Evolutionary conservation across 2,888 invertebrate species (phyloP), one percentile per base, ranked within the genome.

Genomic region (Calliopum simillimum): DNA sequence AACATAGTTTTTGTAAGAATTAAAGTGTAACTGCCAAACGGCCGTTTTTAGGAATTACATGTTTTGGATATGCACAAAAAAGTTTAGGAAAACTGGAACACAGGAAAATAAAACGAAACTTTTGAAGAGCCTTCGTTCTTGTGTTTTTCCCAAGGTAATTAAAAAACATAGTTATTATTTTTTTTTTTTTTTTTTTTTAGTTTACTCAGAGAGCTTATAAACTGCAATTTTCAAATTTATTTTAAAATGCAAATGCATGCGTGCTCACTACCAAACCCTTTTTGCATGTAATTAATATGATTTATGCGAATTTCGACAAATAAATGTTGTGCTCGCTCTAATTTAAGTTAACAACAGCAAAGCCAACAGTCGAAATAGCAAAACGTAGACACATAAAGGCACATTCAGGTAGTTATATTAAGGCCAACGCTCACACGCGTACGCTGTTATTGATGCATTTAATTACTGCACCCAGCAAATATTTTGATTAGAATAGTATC

Each of bases 221-320:
- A 8, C 33, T 33, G 33, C 33, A 33, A 33, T 33, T 33, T 6
- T 33, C 8, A 33, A 33, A 12, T 58, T 14, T 58, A 16, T 25
- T 66, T 46, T 25, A 33, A 58, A 14, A 56, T 46, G 66, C 66
- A 56, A 33, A 56, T 56, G 66, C 66, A 58, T 66, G 58, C 25
- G 66, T 65, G 65, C 44, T 55, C 56, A 58, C 21, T 19, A 41
- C 47, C 13, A 46, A 56, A 44, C 46, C 19, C 61, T 46, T 46
- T 66, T 66, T 46, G 47, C 58, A 25, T 66, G 64, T 33, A 23
- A 66, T 66, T 66, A 58, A 58, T 33, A 46, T 66, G 66, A 66
- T 66, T 66, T 66, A 66, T 56, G 66, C 46, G 44, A 55, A 43
- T 55, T 56, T 56, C 44, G 44, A 44, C 65, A 43, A 55, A 55